Conservation (phyloP, 2,888 invertebrate genomes). For the Tipula vernalis region DNA sequence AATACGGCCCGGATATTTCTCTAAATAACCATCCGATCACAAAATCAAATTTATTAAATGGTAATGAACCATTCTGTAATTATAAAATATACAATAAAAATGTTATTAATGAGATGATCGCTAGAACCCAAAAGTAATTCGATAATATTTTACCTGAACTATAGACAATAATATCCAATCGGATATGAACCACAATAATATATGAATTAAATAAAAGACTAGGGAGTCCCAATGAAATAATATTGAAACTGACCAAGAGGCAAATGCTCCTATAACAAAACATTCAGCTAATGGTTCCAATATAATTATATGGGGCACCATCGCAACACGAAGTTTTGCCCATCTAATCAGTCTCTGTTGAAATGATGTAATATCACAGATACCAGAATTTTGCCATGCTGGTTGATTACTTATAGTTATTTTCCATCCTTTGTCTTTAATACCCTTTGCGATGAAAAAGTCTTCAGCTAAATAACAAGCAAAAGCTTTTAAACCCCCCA, state of each 20-base stretch:
- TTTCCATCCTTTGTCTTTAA: slow-evolving; percentile 80
- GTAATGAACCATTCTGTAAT: slow-evolving; percentile 73
- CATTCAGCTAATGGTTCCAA: slow-evolving; percentile 95
- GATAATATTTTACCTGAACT: slow-evolving; percentile 49
- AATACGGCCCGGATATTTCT: slow-evolving; percentile 79
- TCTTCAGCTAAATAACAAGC: slow-evolving; percentile 95
- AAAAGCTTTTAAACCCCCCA: slow-evolving; percentile 83
- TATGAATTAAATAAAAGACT: slow-evolving; percentile 85
- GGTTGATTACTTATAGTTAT: slow-evolving; percentile 86
- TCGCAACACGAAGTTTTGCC: slow-evolving; percentile 90
- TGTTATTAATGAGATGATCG: not conserved
- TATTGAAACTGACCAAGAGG: slow-evolving; percentile 73
- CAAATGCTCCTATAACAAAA: slow-evolving; percentile 80
- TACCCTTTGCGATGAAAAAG: slow-evolving; percentile 88
- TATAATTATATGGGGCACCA: slow-evolving; percentile 84
- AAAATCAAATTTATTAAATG: slow-evolving; percentile 91
- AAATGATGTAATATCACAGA: slow-evolving; percentile 73
- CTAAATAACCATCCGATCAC: slow-evolving; percentile 90
- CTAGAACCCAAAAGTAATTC: not conserved
- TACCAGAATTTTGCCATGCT: slow-evolving; percentile 90
- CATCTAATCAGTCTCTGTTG: slow-evolving; percentile 78
- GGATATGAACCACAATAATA: slow-evolving; percentile 87
- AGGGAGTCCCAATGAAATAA: slow-evolving; percentile 81
- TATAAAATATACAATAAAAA: slow-evolving; percentile 15
- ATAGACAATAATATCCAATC: slow-evolving; percentile 87